Evolutionary conservation across 2,797 vertebrate species (phyloP), one percentile per base, ranked within the genome.

Genomic region (Chaunax sp.): DNA sequence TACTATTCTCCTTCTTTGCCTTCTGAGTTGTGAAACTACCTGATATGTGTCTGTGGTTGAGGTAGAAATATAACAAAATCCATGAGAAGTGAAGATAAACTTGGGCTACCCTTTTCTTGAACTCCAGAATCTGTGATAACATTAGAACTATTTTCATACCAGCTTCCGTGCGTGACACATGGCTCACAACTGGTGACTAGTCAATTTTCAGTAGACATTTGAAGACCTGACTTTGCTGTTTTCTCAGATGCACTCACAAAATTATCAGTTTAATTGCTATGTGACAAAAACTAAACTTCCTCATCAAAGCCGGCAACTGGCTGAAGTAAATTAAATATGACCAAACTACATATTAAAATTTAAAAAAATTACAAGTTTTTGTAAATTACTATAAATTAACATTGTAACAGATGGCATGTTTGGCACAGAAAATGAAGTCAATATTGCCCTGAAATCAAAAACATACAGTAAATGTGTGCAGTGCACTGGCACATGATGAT

Each of bases 51-150:
- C 16, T 52, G 54, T 59, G 43, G 26, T 49, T 41, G n/a, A 47
- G 12, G n/a, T 10, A 26, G 11, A 19, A 49, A 43, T 26, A 6
- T 40, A 2, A 11, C 13, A 66, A 43, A 47, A 46, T 18, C 50
- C 15, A 23, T 7, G 26, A 52, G 18, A 49, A 38, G 8, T 61
- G 13, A 46, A 78, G 53, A 83, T 75, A 61, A 78, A 83, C 57
- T 13, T 54, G 37, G 15, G 38, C 67, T 57, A 66, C 52, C 70
- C 61, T 61, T 44, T 14, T 15, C 6, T 9, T 76, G 77, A 87
- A 76, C 80, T 85, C 59, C 33, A 40, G 20, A 45, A 50, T 49
- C 20, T 3, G 28, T 14, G 16, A 59, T 50, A 61, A 41, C 6
- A n/a, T n/a, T 15, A 12, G 38, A 55, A 53, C 14, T 44, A 1